A percentile compares a stretch with the other conserved stretches of the same genome.
These are phyloP conservation scores for Drosophila obscura DNA, from an alignment of 1,140 invertebrate species.

Conservation along the genomic window DNA sequence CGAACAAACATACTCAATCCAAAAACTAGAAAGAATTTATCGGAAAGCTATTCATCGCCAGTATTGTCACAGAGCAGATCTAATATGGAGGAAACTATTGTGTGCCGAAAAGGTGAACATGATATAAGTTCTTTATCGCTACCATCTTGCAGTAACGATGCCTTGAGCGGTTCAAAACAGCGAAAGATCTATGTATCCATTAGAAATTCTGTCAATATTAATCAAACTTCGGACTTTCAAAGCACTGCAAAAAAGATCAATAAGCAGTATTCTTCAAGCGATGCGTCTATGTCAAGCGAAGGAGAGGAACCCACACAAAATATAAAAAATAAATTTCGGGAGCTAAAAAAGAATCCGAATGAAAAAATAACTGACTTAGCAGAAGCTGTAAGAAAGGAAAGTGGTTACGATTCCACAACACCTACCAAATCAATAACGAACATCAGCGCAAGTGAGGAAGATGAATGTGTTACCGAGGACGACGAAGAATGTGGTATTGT, in stretches of 20 bases:
- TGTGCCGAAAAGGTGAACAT: background rate
- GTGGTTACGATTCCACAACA: slow-evolving; percentile 45
- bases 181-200: slow-evolving; percentile 41
- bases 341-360: slow-evolving; percentile 43
- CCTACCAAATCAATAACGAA: slow-evolving; percentile 27
- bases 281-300: slow-evolving; percentile 75
- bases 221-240: slow-evolving; percentile 26
- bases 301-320: slow-evolving; percentile 59
- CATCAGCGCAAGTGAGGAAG: slow-evolving; percentile 48
- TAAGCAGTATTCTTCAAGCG: slow-evolving; percentile 73
- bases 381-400: slow-evolving; percentile 54
- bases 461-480: slow-evolving; percentile 57
- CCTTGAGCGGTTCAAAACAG: slow-evolving; percentile 26
- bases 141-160: slow-evolving; percentile 23
- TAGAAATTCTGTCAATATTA: slow-evolving; percentile 35
- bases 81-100: background rate
- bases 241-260: slow-evolving; percentile 36
- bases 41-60: slow-evolving; percentile 29
- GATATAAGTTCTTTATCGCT: slow-evolving; percentile 10
- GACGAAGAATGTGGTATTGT: slow-evolving; percentile 72
- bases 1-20: slow-evolving; percentile 75
- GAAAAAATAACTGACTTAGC: slow-evolving; percentile 29
- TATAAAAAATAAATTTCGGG: slow-evolving; percentile 47
- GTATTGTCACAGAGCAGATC: slow-evolving; percentile 18
- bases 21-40: slow-evolving; percentile 56